phyloP scores from a whole-genome alignment of 2,888 invertebrate genomes.

The Ecliptopera silaceata region DNA sequence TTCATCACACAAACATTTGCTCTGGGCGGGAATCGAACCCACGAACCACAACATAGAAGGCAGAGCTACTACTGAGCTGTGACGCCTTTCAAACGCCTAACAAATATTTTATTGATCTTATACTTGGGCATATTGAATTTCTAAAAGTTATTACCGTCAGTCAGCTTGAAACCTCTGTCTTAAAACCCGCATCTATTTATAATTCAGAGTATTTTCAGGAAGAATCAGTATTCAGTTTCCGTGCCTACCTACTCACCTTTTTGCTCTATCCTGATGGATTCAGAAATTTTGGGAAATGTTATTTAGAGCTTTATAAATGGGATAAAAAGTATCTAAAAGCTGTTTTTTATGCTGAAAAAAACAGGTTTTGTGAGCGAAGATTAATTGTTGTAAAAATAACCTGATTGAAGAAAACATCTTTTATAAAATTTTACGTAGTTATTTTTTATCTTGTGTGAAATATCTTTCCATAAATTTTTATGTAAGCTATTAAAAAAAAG shows the following conservation, averaged over 20 bases:
- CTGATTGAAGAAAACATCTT: background rate
- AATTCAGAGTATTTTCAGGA: slow-evolving; percentile 18
- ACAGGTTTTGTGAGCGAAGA: background rate
- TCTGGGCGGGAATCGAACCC: too few relatives aligned
- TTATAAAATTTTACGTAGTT: background rate
- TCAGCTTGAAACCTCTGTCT: background rate
- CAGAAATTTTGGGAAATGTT: slow-evolving; percentile 3
- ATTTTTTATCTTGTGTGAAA: background rate
- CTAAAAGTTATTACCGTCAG: too few relatives aligned
- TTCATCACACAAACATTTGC: too few relatives aligned
- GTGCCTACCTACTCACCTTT: slow-evolving; percentile 7
- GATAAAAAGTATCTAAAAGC: background rate
- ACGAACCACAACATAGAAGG: too few relatives aligned
- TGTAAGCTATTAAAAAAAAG: too few relatives aligned
- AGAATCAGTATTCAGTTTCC: slow-evolving; percentile 21
- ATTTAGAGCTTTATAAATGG: background rate
- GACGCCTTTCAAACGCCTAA: too few relatives aligned
- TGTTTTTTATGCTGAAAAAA: background rate
- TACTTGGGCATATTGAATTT: too few relatives aligned
- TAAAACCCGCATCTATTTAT: slow-evolving; percentile 8
- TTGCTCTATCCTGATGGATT: slow-evolving; percentile 9
- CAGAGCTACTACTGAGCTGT: too few relatives aligned
- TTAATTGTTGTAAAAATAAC: background rate
- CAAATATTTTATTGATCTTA: too few relatives aligned
- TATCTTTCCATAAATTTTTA: too few relatives aligned